phyloP scores from a whole-genome alignment of 2,888 invertebrate genomes.

The Ethmia dodecea region DNA sequence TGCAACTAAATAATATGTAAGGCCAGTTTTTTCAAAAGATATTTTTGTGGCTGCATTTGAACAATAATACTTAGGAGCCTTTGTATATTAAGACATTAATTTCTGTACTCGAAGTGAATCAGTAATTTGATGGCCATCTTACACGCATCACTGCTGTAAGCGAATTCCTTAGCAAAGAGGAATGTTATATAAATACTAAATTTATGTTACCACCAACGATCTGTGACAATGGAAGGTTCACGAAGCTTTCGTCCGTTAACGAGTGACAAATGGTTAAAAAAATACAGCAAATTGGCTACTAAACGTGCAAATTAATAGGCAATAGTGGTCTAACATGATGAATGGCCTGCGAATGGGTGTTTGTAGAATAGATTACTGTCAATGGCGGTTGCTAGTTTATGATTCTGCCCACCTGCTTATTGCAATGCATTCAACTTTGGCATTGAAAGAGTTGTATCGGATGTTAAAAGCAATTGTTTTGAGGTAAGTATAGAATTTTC shows the following conservation, averaged over 20 bases:
- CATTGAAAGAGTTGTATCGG: constrained; percentile 24
- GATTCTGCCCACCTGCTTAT: constrained; percentile 45
- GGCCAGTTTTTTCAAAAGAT: too few species aligned
- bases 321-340: constrained; percentile 51
- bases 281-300: constrained; percentile 52
- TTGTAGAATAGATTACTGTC: constrained; percentile 46
- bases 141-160: too few species aligned
- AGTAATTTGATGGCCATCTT: too few species aligned
- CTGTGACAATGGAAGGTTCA: constrained; percentile 28
- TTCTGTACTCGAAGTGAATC: too few species aligned
- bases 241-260: constrained; percentile 28
- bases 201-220: constrained; percentile 27
- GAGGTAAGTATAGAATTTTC: constrained; percentile 13
- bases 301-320: constrained; percentile 55
- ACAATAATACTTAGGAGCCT: too few species aligned
- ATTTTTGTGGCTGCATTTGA: too few species aligned
- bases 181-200: constrained; percentile 19
- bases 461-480: constrained; percentile 2
- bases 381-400: constrained; percentile 22
- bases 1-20: too few species aligned
- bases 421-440: constrained; percentile 23
- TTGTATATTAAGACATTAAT: too few species aligned
- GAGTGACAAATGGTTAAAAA: constrained; percentile 62
- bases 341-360: constrained; percentile 41
- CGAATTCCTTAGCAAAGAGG: too few species aligned